Base-by-base conservation (phyloP, 1,140 invertebrate genomes). In the Octopus sinensis region DNA sequence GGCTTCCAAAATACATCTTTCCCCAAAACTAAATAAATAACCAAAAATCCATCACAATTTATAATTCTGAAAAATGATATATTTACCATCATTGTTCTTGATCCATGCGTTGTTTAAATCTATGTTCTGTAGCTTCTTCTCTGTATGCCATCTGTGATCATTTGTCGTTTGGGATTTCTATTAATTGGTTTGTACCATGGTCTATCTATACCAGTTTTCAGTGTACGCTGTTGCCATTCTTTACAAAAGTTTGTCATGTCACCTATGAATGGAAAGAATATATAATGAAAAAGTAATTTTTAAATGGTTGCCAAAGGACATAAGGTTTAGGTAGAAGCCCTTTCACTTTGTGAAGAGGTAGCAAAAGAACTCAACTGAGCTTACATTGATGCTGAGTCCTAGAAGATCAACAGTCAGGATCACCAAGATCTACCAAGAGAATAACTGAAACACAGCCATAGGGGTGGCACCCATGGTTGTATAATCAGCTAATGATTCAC, bases 91-190 rank as follows among this genome's bases (percentile, higher is more conserved):
- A 43, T 43, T 43, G 30, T 43, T 43, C 30, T 73, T 73, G 68
- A 73, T 17, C 30, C 5, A 9, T 73, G 17, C 13, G 56, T 9
- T 62, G 68, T 73, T 73, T 6, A 6, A 73, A 17, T 12, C 30
- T 73, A 73, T 73, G 68, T 73, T 73, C 68, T 13, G 68, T 73
- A 73, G 13, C 30, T 73, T 73, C 68, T 9, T 73, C 68, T 73
- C 17, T 73, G 68, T 73, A 73, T 13, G 17, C 68, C 68, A 73
- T 73, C 68, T 73, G 68, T 73, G 68, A 73, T 13, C 68, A 73
- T 73, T 13, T 23, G 68, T 73, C 68, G 68, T n/a, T 6, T 73
- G 5, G 30, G 17, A 73, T 73, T 73, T 73, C 68, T 73, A 73
- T 73, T 73, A 5, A 73, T 73, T 13, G 68, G 68, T 13, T 73